phyloP scores from a whole-genome alignment of 2,113 vertebrate genomes.

The Brachionichthys hirsutus region DNA sequence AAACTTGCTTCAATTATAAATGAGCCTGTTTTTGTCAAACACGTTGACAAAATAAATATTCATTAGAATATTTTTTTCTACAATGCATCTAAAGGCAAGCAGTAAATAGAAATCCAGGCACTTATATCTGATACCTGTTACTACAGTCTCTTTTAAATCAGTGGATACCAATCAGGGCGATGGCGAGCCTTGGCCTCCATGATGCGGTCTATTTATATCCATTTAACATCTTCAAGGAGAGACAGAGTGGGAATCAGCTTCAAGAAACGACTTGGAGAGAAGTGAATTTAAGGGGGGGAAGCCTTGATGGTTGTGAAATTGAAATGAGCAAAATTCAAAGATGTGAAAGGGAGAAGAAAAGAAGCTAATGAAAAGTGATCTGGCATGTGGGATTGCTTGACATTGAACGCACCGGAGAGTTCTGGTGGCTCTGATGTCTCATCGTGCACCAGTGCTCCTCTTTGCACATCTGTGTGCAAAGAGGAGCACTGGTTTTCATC shows the following conservation, averaged over 20 bases:
- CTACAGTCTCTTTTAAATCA: constrained; percentile 24
- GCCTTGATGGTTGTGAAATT: background rate
- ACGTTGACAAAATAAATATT: too few relatives aligned
- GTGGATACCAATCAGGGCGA: constrained; percentile 27
- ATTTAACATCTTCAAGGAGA: constrained; percentile 8
- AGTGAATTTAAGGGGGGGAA: background rate
- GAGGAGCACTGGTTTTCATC: background rate
- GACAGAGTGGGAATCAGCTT: constrained; percentile 7
- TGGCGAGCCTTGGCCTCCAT: constrained; percentile 24
- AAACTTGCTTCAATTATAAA: too few relatives aligned
- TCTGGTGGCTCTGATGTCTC: constrained; percentile 23
- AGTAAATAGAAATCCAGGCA: constrained; percentile 6
- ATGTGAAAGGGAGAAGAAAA: background rate
- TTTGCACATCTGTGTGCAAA: constrained; percentile 14
- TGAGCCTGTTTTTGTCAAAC: too few relatives aligned
- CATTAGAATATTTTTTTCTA: too few relatives aligned
- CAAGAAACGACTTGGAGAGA: constrained; percentile 7
- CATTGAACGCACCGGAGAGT: constrained; percentile 13
- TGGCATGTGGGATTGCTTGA: constrained; percentile 2
- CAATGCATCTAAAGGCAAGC: background rate
- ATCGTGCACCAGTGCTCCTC: too few relatives aligned
- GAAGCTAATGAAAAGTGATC: background rate
- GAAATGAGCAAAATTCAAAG: background rate
- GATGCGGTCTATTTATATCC: constrained; percentile 9
- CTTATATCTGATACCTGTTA: constrained; percentile 2